Evolutionary conservation across 2,888 invertebrate genomes (phyloP).

Genomic region (Iphiclides podalirius): DNA sequence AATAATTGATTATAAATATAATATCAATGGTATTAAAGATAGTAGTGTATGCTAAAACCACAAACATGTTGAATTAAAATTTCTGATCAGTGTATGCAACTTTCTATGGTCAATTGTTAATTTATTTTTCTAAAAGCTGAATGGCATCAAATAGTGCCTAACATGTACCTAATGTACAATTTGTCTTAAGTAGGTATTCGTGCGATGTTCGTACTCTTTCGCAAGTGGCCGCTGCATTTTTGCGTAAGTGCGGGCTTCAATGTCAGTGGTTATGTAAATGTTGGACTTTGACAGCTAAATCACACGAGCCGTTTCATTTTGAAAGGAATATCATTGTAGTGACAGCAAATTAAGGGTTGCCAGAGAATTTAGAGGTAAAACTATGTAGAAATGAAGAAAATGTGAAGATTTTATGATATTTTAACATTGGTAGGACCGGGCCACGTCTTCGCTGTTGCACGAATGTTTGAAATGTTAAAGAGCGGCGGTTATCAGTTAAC

Average conservation of each 20-base stretch:
- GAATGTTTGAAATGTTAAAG: too few species aligned
- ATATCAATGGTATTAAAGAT: too few species aligned
- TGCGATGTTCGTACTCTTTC: conserved; percentile 38
- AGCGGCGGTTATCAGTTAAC: too few species aligned
- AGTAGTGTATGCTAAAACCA: too few species aligned
- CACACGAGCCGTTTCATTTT: conserved; percentile 30
- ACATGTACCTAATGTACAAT: neutral
- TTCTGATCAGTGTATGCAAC: too few species aligned
- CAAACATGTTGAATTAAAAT: too few species aligned
- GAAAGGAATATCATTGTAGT: neutral
- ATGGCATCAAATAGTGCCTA: too few species aligned
- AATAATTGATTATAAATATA: too few species aligned
- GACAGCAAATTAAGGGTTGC: neutral
- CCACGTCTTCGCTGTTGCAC: too few species aligned
- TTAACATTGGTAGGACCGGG: too few species aligned
- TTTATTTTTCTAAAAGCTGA: too few species aligned
- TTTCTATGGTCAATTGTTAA: too few species aligned
- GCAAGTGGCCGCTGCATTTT: conserved; percentile 58
- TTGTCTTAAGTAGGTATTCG: conserved; percentile 22
- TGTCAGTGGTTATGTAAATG: conserved; percentile 59
- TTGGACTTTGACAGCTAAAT: conserved; percentile 40
- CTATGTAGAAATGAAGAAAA: neutral
- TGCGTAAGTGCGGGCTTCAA: conserved; percentile 55
- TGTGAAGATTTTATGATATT: neutral
- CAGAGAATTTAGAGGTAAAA: neutral